These are phyloP conservation scores for Dendrolimus houi DNA, from an alignment of 2,888 invertebrate species.

Conservation along the genomic window DNA sequence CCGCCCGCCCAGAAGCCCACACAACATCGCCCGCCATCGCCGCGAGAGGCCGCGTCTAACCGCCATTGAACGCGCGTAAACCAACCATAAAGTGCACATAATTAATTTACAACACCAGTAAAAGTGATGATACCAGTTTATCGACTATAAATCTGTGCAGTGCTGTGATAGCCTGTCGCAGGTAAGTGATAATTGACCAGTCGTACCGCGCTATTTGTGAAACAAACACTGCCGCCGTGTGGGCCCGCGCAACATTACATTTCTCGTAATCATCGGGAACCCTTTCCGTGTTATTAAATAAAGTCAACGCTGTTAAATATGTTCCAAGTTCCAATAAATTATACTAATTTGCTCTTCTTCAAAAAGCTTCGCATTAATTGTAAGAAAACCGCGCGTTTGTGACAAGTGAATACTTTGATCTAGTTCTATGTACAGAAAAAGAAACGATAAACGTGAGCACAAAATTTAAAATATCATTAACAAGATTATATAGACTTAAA, in stretches of 20 bases:
- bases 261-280: constrained; percentile 1
- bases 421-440: no score
- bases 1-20: constrained; percentile 55
- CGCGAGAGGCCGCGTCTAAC: constrained; percentile 53
- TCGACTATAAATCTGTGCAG: constrained; percentile 71
- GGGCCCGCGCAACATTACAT: constrained; percentile 12
- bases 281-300: constrained; percentile 1
- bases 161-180: constrained; percentile 70
- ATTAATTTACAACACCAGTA: constrained; percentile 70
- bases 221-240: constrained; percentile 47
- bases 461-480: no score
- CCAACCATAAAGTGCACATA: constrained; percentile 54
- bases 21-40: constrained; percentile 49
- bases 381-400: no score
- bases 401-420: no score
- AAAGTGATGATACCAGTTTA: constrained; percentile 73
- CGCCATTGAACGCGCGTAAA: constrained; percentile 20
- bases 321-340: no score
- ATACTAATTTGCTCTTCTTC: no score
- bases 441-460: no score
- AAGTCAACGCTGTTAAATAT: background rate
- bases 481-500: no score
- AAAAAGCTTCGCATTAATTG: no score
- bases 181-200: constrained; percentile 74
- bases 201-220: constrained; percentile 58